These are phyloP conservation scores for Drosophila quadrilineata DNA, from an alignment of 1,140 invertebrate genomes.

Conservation along the genomic window DNA sequence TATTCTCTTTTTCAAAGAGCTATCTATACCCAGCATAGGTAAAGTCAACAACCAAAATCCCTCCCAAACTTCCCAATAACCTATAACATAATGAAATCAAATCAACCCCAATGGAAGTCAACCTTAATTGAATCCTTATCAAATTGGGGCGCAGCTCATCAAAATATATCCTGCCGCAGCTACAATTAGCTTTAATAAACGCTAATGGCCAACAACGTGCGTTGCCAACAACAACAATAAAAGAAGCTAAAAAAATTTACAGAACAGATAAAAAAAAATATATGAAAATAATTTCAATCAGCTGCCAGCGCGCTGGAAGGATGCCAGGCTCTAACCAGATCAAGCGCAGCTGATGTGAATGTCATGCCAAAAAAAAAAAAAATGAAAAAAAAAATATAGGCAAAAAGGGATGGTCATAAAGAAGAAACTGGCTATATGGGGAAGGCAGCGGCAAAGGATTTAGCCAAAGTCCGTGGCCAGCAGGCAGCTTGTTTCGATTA, in stretches of 20 bases:
- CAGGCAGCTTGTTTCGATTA: constrained; percentile 66
- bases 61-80: too few species aligned
- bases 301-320: constrained; percentile 15
- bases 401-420: too few species aligned
- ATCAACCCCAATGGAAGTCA: too few species aligned
- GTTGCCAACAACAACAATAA: constrained; percentile 46
- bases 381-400: background rate
- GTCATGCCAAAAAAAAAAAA: constrained; percentile 14
- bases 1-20: too few species aligned
- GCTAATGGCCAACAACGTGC: constrained; percentile 48
- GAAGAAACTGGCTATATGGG: too few species aligned
- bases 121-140: background rate
- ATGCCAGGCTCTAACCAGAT: background rate
- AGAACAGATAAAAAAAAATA: too few species aligned
- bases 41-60: too few species aligned
- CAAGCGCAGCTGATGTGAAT: background rate
- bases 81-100: too few species aligned
- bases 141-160: background rate
- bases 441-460: background rate
- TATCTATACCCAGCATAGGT: too few species aligned
- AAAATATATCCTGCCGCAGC: constrained; percentile 12
- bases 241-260: too few species aligned
- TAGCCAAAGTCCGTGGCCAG: background rate
- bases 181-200: constrained; percentile 54
- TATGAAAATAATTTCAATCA: constrained; percentile 63